These are phyloP conservation scores for Alca torda DNA, from an alignment of 2,797 vertebrate species.

Conservation along the genomic window DNA sequence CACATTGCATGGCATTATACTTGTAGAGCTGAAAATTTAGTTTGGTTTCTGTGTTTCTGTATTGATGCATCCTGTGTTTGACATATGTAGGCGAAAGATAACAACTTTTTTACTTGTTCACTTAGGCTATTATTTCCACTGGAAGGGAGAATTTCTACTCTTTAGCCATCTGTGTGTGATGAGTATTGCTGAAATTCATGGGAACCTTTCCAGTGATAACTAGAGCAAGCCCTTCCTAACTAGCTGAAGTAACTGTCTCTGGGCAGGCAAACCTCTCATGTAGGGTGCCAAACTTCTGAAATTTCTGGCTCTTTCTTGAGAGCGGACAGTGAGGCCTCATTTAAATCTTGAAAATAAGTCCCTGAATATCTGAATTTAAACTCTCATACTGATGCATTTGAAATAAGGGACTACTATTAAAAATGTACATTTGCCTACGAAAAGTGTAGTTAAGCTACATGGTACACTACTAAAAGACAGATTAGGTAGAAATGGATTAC, in stretches of 20 bases:
- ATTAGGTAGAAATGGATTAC: background rate
- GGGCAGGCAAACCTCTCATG: background rate
- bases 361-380: background rate
- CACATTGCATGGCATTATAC: background rate
- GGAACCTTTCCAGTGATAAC: background rate
- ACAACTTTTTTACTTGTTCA: background rate
- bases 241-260: constrained; percentile 40
- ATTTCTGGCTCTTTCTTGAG: background rate
- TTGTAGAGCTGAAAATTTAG: background rate
- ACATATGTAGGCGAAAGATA: background rate
- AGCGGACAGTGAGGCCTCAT: background rate
- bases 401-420: background rate
- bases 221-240: background rate
- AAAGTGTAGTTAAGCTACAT: background rate
- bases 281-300: background rate
- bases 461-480: background rate
- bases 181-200: background rate
- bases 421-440: background rate
- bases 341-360: background rate
- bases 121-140: background rate
- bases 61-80: background rate
- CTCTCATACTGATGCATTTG: background rate
- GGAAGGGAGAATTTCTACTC: constrained; percentile 26
- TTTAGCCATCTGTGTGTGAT: constrained; percentile 11
- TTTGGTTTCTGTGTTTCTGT: background rate